Conservation (phyloP, 2,113 vertebrate species). For the Sapajus apella region DNA sequence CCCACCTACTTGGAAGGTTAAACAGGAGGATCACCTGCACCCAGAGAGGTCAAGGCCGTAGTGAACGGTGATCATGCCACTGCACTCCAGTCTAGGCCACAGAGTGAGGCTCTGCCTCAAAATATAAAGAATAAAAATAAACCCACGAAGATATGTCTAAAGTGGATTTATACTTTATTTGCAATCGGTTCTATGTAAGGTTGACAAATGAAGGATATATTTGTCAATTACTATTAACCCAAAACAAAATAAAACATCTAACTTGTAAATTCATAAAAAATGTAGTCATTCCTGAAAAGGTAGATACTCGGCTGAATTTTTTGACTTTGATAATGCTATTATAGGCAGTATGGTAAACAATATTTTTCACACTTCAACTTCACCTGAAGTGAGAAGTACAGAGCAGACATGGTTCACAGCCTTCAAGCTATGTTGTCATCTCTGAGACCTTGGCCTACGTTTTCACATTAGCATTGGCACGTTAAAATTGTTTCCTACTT, state of each 20-base stretch:
- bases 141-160: background rate
- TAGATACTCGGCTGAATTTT: background rate
- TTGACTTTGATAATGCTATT: background rate
- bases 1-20: no score
- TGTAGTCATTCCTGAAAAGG: background rate
- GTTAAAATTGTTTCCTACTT: background rate
- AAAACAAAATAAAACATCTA: background rate
- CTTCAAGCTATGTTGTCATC: background rate
- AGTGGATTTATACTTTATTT: background rate
- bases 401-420: background rate
- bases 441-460: background rate
- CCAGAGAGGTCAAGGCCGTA: no score
- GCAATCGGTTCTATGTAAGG: background rate
- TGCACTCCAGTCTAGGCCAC: no score
- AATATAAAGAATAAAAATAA: no score
- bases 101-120: no score
- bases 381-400: background rate
- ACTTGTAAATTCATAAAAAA: background rate
- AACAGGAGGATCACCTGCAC: no score
- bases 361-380: background rate
- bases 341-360: background rate
- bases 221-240: background rate
- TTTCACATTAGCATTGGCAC: background rate
- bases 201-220: background rate
- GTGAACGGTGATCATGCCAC: no score